A percentile compares a stretch with the other conserved stretches of the same genome.
phyloP scores from a whole-genome alignment of 1,140 invertebrate genomes.

The Armadillidium nasatum region DNA sequence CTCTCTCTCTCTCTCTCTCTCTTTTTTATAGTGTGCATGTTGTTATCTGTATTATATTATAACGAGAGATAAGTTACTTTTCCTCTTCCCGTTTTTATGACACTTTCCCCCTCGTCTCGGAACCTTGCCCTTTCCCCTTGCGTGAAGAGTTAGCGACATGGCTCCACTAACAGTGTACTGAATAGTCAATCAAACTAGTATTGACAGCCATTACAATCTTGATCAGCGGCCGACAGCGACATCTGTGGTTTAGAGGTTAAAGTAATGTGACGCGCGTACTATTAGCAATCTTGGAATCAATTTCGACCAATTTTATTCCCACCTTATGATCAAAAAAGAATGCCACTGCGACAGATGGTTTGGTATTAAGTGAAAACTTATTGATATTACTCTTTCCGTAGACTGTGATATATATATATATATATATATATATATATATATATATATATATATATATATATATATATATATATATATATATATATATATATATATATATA shows the following conservation, averaged over 20 bases:
- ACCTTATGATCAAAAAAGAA: constrained; percentile 3
- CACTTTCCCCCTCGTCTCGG: neutral
- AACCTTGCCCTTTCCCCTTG: neutral
- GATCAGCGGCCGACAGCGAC: neutral
- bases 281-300: constrained; percentile 5
- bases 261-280: neutral
- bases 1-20: neutral
- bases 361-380: constrained; percentile 5
- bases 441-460: constrained; percentile 11
- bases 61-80: neutral
- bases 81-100: neutral
- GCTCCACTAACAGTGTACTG: constrained; percentile 1
- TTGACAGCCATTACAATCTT: constrained; percentile 10
- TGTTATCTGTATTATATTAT: neutral
- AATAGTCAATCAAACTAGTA: constrained; percentile 8
- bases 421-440: constrained; percentile 14
- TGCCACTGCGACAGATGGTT: neutral
- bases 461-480: constrained; percentile 15
- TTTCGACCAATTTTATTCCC: constrained; percentile 3
- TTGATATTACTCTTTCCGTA: neutral
- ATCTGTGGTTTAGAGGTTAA: constrained; percentile 2
- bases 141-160: constrained; percentile 6
- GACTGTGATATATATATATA: neutral
- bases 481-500: neutral
- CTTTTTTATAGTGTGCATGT: no score